Evolutionary conservation across 1,140 invertebrate species (phyloP), one percentile per base, ranked within the genome.

Genomic region (Acromyrmex echinatior): DNA sequence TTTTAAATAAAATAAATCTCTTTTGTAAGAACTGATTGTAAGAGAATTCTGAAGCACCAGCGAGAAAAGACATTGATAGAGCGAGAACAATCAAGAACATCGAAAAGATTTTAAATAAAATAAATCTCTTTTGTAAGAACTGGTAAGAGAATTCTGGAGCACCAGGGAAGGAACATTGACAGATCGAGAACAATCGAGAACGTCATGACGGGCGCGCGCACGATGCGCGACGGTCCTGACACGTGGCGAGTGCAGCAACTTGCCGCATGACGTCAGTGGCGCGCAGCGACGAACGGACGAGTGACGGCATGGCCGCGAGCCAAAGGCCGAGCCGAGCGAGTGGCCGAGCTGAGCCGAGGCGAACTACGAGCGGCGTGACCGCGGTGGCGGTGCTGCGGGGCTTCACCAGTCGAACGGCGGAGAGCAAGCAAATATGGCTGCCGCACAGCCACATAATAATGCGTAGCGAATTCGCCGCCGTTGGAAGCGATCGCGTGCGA

Each of bases 381-480:
- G 31, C 31, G 31, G 4, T 31, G 31, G 31, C 4, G 31, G 31
- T 31, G 31, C 31, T 31, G 39, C 49, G 78, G 77, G 9, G 87
- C 73, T 76, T 62, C 63, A 39, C 21, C 73, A 88, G 90, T 74
- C 70, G 90, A 74, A 68, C 88, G 81, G 88, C 92, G 91, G 91
- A 91, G 86, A 92, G 92, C 92, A 93, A 94, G 92, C 92, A 94
- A 94, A 95, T 51, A 82, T 95, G 94, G 94, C 93, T 92, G 93
- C 92, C 93, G 87, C 86, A 91, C 81, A 82, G 71, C 65, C 86
- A 87, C 88, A 91, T 91, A 93, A 95, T 94, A 93, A 94, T 95
- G 94, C 92, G 93, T 90, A 94, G 92, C 86, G 80, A 89, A 76
- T 71, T 92, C 80, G 80, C 66, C 78, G 77, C 86, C 68, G 80